These are phyloP conservation scores for Drosophila subpulchrella DNA, from an alignment of 1,140 invertebrate genomes.

Conservation along the genomic window DNA sequence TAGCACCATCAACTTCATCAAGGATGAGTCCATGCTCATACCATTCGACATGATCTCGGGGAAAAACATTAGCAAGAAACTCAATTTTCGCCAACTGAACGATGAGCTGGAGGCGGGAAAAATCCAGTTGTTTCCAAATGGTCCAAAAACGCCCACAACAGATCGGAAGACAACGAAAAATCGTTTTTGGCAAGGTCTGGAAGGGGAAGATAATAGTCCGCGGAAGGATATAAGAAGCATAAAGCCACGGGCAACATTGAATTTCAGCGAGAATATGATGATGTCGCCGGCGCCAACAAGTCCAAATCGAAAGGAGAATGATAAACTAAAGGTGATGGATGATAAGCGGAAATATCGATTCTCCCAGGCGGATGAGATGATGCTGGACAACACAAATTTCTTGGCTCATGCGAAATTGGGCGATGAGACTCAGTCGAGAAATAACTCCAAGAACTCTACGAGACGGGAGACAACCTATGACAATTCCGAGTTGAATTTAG, in stretches of 20 bases:
- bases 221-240: conserved; percentile 5
- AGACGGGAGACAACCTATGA: conserved; percentile 53
- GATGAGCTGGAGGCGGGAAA: conserved; percentile 59
- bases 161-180: conserved; percentile 33
- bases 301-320: neutral
- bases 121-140: conserved; percentile 57
- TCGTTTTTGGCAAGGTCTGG: conserved; percentile 24
- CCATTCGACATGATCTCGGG: conserved; percentile 56
- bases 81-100: conserved; percentile 60
- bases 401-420: conserved; percentile 62
- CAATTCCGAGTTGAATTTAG: conserved; percentile 41
- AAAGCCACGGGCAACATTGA: conserved; percentile 44
- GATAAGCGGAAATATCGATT: conserved; percentile 49
- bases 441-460: conserved; percentile 56
- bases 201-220: neutral
- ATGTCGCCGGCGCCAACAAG: conserved; percentile 34
- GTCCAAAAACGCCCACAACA: conserved; percentile 57
- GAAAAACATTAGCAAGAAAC: conserved; percentile 42
- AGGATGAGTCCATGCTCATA: conserved; percentile 51
- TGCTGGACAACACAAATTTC: conserved; percentile 71
- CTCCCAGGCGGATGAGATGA: conserved; percentile 66
- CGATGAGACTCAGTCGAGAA: conserved; percentile 64
- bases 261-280: conserved; percentile 59
- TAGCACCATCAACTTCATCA: conserved; percentile 27
- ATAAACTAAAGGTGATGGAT: neutral